Base-by-base conservation (phyloP, 2,888 invertebrate genomes). In the Brassicogethes aeneus region DNA sequence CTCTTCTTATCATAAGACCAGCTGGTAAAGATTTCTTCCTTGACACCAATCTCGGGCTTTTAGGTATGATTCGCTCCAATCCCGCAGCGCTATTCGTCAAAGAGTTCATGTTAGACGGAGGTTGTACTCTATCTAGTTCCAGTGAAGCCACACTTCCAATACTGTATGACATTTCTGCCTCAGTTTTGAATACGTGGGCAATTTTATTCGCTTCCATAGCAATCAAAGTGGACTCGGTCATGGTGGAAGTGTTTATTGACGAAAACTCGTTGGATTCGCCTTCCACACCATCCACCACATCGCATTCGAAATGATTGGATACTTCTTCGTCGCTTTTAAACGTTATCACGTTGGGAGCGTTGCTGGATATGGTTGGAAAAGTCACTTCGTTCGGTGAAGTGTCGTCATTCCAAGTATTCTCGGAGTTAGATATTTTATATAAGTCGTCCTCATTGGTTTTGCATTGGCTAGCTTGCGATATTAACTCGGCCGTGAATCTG, bases 341-440 rank as follows among this genome's bases (percentile, higher is more conserved):
- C 0, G 86, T 84, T 0, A 78, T 75, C 2, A 82, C 74, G 55
- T 82, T 70, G 1, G 85, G 87, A 0, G 80, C 80, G 23, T 85
- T 82, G 17, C 83, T 78, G 50, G 86, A 86, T 40, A 88, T 78
- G 37, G 85, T 87, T 0, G 88, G 88, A 62, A 87, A 87, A 0
- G 87, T 85, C 17, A 85, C 72, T 60, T 86, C 85, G 61, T 85
- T 85, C 0, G 83, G 83, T 38, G 80, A 80, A 1, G 82, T 80
- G 61, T 85, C 82, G 40, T 88, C 87, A 56, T 84, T 85, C 87
- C 88, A 88, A 0, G 85, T 86, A 59, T 85, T 85, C 13, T 73
- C 72, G 1, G 54, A 71, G 64, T 47, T 70, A 59, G 59, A 54
- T 3, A 42, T 42, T 23, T 54, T 56, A 34, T 43, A 46, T 30